A percentile compares a stretch with the other conserved stretches of the same genome.
Conservation (phyloP, 2,888 invertebrate species). For the Nemurella pictetii region DNA sequence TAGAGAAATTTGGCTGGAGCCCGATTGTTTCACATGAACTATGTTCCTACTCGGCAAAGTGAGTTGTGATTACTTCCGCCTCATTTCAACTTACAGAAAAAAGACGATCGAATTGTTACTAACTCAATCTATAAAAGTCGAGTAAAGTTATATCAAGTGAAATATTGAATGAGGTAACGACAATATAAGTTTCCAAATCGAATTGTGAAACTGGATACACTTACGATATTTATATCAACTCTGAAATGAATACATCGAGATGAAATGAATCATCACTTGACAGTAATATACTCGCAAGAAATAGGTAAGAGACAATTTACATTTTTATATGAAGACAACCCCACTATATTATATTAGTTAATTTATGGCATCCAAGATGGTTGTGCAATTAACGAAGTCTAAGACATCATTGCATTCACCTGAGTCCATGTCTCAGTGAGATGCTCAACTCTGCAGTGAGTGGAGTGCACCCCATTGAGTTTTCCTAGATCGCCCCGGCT, state of each 20-base stretch:
- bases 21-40: not conserved
- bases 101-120: not conserved
- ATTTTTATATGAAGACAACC: not conserved
- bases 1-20: not conserved
- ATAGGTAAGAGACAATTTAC: no score
- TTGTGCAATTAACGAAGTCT: conserved; percentile 1
- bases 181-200: not conserved
- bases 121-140: not conserved
- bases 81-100: not conserved
- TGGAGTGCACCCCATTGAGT: not conserved
- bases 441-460: no score
- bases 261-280: no score
- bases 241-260: no score
- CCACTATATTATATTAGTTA: not conserved
- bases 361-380: not conserved
- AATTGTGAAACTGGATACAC: not conserved
- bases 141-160: not conserved
- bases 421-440: not conserved
- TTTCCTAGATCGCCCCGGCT: not conserved
- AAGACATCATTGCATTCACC: conserved; percentile 5
- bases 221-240: not conserved
- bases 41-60: not conserved
- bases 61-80: not conserved
- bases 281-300: no score
- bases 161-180: not conserved